Evolutionary conservation across 2,113 vertebrate species (phyloP).

Genomic region (Girardinichthys multiradiatus): DNA sequence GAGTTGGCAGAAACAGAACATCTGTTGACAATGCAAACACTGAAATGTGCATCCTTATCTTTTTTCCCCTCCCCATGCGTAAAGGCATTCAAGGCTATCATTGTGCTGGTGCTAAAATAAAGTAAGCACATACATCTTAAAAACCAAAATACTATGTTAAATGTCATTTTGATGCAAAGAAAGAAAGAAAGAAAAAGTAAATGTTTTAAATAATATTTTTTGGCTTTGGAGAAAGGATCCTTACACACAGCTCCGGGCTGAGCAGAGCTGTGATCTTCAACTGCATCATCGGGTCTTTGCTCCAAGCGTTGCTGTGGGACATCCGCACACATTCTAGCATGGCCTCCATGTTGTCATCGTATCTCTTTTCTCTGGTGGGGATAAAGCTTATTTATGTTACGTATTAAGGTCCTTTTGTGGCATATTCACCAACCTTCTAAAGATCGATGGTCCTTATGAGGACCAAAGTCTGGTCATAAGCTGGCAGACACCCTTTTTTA

Average conservation of each 20-base stretch:
- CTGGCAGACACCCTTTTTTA: background rate
- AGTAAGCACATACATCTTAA: background rate
- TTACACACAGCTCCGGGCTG: conserved; percentile 87
- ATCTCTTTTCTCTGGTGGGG: conserved; percentile 78
- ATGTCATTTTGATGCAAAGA: background rate
- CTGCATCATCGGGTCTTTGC: conserved; percentile 87
- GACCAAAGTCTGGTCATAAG: background rate
- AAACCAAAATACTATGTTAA: no score
- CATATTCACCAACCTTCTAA: background rate
- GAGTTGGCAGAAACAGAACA: background rate
- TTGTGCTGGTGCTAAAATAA: background rate
- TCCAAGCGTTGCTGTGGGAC: conserved; percentile 78
- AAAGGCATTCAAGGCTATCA: background rate
- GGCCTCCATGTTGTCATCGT: conserved; percentile 79
- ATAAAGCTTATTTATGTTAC: background rate
- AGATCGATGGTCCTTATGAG: background rate
- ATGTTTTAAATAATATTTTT: background rate
- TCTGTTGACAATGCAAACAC: conserved; percentile 13
- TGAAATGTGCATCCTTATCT: conserved; percentile 41
- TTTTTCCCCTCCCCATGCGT: conserved; percentile 11
- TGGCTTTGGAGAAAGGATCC: conserved; percentile 32
- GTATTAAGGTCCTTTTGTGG: background rate
- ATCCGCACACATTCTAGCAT: conserved; percentile 89
- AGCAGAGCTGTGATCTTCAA: conserved; percentile 88
- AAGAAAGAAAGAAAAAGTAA: background rate